Conservation (phyloP, 2,797 vertebrate species). For the Onychomys arenicola region DNA sequence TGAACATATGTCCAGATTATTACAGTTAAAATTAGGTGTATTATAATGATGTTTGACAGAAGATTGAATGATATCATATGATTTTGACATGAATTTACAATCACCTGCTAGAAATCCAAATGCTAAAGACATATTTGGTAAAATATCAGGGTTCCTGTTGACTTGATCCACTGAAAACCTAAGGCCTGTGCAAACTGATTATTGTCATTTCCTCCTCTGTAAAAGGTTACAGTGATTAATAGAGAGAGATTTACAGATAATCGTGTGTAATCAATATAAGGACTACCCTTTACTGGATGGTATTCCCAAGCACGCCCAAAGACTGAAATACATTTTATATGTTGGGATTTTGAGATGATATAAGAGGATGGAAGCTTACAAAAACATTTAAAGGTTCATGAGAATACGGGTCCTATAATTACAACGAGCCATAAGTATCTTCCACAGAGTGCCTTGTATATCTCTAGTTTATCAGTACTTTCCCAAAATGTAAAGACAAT, state of each 20-base stretch:
- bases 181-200: not conserved
- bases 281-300: too few relatives aligned
- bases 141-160: not conserved
- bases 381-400: too few relatives aligned
- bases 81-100: too few relatives aligned
- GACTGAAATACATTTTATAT: too few relatives aligned
- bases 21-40: not conserved
- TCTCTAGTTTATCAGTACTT: not conserved
- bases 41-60: too few relatives aligned
- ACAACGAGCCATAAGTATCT: not conserved
- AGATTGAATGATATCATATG: too few relatives aligned
- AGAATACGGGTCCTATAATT: not conserved
- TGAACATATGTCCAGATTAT: not conserved
- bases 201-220: not conserved
- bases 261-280: not conserved
- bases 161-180: not conserved
- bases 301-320: too few relatives aligned
- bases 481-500: not conserved
- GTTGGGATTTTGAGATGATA: too few relatives aligned
- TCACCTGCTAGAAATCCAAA: too few relatives aligned
- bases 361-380: not conserved
- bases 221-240: not conserved
- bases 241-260: not conserved
- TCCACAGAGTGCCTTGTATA: not conserved
- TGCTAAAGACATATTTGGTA: too few relatives aligned